Base-by-base conservation (phyloP, 2,113 vertebrate species). In the Theropithecus gelada region DNA sequence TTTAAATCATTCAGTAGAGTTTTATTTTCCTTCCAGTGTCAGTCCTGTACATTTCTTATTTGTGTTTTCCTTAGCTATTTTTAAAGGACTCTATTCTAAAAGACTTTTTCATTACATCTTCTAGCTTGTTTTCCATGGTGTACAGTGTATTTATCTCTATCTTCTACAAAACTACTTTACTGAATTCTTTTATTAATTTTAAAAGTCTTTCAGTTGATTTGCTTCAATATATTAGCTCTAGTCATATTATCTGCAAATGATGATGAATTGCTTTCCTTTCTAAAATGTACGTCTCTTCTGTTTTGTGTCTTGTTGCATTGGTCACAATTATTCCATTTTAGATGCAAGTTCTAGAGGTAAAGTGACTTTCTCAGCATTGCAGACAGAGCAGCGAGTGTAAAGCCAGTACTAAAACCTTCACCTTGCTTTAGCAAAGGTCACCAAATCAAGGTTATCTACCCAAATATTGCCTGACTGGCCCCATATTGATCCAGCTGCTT, bases 111-210 rank as follows among this genome's bases (percentile, higher is more conserved):
- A 92, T 95, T 90, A 72, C 7, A 48, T 93, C 50, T 82, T 96
- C 86, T 35, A 45, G 50, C 40, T 96, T 92, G 25, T 96, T 96
- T 96, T 90, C 83, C 83, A 78, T 85, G 50, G 17, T 61, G 10
- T 68, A 32, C 35, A 82, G 92, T 90, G 97, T 93, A 79, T 92
- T 97, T 88, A 95, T 96, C 88, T 96, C 93, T 72, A 43, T 94
- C 35, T 94, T 88, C 89, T 84, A 87, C 96, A 76, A 96, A 95
- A 64, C 45, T 82, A 95, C 84, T 96, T 95, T 90, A 32, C 94
- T 82, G 90, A 68, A 66, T 96, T 82, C 87, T 97, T 98, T 88
- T 80, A 98, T 96, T 97, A 95, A 96, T 95, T 97, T 96, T 90
- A 82, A 81, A 93, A 90, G 81, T 78, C 92, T 94, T 94, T 92